phyloP scores from a whole-genome alignment of 2,797 vertebrate species.

The Labroides dimidiatus region DNA sequence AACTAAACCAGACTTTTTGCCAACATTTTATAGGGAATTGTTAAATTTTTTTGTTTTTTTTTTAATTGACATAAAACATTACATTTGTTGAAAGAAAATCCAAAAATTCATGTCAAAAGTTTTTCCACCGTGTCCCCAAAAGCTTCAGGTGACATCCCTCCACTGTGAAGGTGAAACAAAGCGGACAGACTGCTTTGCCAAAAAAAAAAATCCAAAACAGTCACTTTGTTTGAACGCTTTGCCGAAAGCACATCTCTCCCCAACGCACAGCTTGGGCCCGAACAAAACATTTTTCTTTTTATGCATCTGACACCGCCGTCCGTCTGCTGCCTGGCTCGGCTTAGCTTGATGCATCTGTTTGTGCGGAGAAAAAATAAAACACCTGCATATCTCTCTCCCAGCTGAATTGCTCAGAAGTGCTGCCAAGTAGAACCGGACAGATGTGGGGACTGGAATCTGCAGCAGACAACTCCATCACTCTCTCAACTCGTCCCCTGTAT shows the following conservation, averaged over 20 bases:
- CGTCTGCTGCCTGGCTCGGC: constrained; percentile 68
- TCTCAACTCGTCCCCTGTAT: constrained; percentile 63
- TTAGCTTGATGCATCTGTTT: constrained; percentile 77
- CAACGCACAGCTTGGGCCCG: constrained; percentile 59
- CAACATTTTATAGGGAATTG: not conserved
- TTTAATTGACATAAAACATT: no score
- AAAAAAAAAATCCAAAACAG: constrained; percentile 54
- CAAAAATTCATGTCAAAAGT: not conserved
- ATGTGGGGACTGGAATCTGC: constrained; percentile 76
- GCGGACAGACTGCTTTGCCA: constrained; percentile 22
- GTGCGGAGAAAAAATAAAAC: constrained; percentile 50
- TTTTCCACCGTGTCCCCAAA: not conserved
- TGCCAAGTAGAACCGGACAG: constrained; percentile 80
- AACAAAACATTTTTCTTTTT: constrained; percentile 76
- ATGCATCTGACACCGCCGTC: constrained; percentile 59
- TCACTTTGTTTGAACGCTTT: constrained; percentile 57
- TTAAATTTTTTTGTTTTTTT: no score
- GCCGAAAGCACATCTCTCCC: constrained; percentile 44
- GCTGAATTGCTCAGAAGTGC: constrained; percentile 76
- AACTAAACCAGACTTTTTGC: no score
- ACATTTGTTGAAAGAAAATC: not conserved
- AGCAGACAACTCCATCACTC: constrained; percentile 79
- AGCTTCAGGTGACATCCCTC: constrained; percentile 35
- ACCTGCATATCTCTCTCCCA: constrained; percentile 78
- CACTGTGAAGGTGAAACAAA: constrained; percentile 43